A percentile compares a stretch with the other conserved stretches of the same genome.
phyloP scores from a whole-genome alignment of 2,888 invertebrate species.

The Melikaiella ostensackeni region DNA sequence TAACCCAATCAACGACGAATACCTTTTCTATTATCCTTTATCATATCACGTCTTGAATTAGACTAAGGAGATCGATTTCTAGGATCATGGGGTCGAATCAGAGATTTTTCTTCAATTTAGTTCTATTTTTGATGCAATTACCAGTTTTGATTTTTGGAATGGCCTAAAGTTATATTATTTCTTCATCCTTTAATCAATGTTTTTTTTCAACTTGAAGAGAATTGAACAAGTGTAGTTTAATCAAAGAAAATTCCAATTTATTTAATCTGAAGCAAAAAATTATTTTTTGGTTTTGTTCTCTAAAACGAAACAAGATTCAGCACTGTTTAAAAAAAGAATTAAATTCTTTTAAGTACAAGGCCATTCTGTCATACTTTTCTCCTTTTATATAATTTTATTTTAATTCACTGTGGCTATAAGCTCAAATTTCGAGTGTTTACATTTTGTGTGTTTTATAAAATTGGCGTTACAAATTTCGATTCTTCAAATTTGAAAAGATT shows the following conservation, averaged over 20 bases:
- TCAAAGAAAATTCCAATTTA: background rate
- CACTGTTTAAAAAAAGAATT: too few species aligned
- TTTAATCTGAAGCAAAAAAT: too few species aligned
- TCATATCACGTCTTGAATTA: slow-evolving; percentile 2
- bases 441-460: too few species aligned
- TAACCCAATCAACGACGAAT: slow-evolving; percentile 45
- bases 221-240: too few species aligned
- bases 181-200: too few species aligned
- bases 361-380: background rate
- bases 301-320: too few species aligned
- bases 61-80: slow-evolving; percentile 14
- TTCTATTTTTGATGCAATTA: background rate
- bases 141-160: background rate
- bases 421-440: background rate
- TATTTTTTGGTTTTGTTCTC: too few species aligned
- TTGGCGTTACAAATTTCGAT: too few species aligned
- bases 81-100: slow-evolving; percentile 24
- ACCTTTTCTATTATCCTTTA: slow-evolving; percentile 10
- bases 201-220: too few species aligned
- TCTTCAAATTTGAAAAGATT: too few species aligned
- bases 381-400: slow-evolving; percentile 3
- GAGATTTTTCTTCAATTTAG: background rate
- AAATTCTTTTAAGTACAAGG: too few species aligned
- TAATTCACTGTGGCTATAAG: slow-evolving; percentile 19
- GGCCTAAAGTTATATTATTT: too few species aligned